Conservation (phyloP, 2,113 vertebrate species). For the Periophthalmus modestus region DNA sequence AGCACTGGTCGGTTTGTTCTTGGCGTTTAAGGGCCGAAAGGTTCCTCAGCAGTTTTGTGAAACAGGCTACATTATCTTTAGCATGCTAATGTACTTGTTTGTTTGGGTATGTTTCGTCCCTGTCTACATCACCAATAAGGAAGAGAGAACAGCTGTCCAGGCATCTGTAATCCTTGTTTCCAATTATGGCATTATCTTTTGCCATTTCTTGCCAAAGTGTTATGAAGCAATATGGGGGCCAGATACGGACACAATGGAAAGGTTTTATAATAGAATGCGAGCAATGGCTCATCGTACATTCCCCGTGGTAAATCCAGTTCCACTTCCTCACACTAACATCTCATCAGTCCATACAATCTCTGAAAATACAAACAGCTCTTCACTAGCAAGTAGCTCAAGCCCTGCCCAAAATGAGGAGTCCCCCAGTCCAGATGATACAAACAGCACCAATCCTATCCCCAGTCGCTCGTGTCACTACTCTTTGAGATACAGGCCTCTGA, state of each 20-base stretch:
- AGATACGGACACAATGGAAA: constrained; percentile 4
- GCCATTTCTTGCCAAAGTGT: constrained; percentile 68
- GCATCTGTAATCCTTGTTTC: constrained; percentile 70
- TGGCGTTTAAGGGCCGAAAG: constrained; percentile 68
- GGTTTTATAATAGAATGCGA: constrained; percentile 19
- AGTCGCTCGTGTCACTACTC: background rate
- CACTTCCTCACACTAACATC: background rate
- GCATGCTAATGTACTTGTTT: constrained; percentile 75
- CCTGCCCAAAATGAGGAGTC: background rate
- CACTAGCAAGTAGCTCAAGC: constrained; percentile 1
- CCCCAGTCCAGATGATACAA: background rate
- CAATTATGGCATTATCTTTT: constrained; percentile 68
- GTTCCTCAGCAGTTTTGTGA: constrained; percentile 68
- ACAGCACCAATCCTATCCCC: background rate
- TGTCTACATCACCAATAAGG: constrained; percentile 56
- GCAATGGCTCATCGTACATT: background rate
- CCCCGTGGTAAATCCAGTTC: background rate
- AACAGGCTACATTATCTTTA: constrained; percentile 71
- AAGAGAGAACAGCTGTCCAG: constrained; percentile 54
- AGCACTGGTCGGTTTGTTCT: constrained; percentile 63
- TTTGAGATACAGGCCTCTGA: background rate
- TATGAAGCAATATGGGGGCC: constrained; percentile 41
- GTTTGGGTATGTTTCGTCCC: constrained; percentile 73
- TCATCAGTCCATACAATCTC: too few relatives aligned
- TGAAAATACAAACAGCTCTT: background rate